A percentile compares a stretch with the other conserved stretches of the same genome.
Evolutionary conservation across 2,888 invertebrate genomes (phyloP).

Genomic region (Acrobasis consociella): DNA sequence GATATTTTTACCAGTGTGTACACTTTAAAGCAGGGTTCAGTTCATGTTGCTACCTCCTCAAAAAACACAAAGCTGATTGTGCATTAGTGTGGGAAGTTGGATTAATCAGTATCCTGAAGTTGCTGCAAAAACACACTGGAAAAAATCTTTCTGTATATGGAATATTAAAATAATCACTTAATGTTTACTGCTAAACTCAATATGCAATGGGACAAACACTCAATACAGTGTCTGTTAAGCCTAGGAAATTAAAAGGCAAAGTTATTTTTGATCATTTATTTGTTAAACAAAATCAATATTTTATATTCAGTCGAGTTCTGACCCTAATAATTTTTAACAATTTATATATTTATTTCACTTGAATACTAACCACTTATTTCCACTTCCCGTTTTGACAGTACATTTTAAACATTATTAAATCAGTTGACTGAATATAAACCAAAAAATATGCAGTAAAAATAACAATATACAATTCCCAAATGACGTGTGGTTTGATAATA

Average conservation of each 20-base stretch:
- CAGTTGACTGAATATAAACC: constrained; percentile 36
- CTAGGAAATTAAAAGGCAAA: constrained; percentile 8
- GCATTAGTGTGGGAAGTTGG: no score
- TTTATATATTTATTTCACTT: constrained; percentile 9
- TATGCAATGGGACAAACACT: no score
- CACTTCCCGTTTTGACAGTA: constrained; percentile 2
- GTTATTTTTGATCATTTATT: constrained; percentile 60
- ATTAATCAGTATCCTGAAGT: no score
- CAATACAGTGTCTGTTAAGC: no score
- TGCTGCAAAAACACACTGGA: no score
- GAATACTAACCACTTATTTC: not conserved
- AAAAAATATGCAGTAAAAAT: constrained; percentile 34
- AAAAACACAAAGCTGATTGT: no score
- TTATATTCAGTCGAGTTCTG: constrained; percentile 78
- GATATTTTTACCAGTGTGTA: no score
- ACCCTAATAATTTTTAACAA: constrained; percentile 48
- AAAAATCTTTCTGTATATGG: no score
- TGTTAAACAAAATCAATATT: constrained; percentile 72
- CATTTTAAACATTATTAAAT: constrained; percentile 6
- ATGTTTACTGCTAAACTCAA: no score
- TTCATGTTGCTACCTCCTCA: no score
- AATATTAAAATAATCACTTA: no score
- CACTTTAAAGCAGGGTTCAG: no score
- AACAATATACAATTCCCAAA: constrained; percentile 36
- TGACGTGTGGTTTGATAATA: constrained; percentile 33